Percentiles rank a stretch among this genome's conserved stretches.
These are phyloP conservation scores for Bilobella aurantiaca DNA, from an alignment of 1,140 invertebrate species.

Conservation along the genomic window DNA sequence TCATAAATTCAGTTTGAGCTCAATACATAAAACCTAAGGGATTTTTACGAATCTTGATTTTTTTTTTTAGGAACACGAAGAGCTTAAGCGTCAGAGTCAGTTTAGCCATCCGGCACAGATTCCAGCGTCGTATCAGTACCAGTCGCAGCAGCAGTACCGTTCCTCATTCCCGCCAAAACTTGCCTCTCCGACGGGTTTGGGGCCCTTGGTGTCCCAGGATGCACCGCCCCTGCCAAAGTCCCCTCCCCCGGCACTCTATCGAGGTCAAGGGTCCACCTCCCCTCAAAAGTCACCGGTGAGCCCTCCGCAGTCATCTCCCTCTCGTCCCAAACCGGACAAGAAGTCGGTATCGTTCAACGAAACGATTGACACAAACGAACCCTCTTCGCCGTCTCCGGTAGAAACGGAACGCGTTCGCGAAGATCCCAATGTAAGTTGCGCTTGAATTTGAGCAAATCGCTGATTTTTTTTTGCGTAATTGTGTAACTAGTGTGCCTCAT, in stretches of 20 bases:
- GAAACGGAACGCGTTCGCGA: conserved; percentile 55
- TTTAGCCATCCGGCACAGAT: conserved; percentile 37
- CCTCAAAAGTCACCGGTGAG: conserved; percentile 32
- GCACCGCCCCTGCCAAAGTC: conserved; percentile 34
- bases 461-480: not conserved
- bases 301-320: conserved; percentile 28
- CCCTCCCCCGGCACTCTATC: conserved; percentile 28
- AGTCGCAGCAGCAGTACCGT: conserved; percentile 25
- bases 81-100: conserved; percentile 41
- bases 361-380: conserved; percentile 47
- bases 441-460: not conserved
- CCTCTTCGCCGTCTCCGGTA: conserved; percentile 36
- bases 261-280: not conserved
- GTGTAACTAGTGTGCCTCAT: not conserved
- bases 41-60: not conserved
- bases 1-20: too few species aligned
- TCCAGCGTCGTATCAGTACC: conserved; percentile 18
- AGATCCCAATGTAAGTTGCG: conserved; percentile 63
- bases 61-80: conserved; percentile 41
- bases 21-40: too few species aligned
- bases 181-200: conserved; percentile 34
- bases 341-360: conserved; percentile 68
- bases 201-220: conserved; percentile 23
- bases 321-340: conserved; percentile 26
- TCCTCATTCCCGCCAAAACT: conserved; percentile 26